Percentiles rank a stretch among this genome's conserved stretches.
Evolutionary conservation across 2,113 vertebrate genomes (phyloP).

Genomic region (Serinus canaria): DNA sequence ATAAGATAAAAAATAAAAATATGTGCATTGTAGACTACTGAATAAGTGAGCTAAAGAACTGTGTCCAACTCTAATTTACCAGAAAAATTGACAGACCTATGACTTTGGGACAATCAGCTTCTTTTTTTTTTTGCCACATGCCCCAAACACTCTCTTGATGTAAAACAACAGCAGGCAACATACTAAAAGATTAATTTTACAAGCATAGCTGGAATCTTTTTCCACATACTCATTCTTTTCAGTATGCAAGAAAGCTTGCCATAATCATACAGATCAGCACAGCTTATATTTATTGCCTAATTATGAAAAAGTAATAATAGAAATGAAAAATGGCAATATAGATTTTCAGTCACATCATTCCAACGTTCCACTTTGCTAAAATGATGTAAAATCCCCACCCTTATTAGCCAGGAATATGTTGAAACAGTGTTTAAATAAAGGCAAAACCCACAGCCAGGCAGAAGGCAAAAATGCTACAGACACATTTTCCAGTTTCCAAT

Average conservation of each 20-base stretch:
- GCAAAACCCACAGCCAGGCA: not conserved
- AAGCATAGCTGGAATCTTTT: not conserved
- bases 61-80: not conserved
- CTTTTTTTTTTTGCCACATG: not conserved
- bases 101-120: rapidly evolving
- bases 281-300: constrained; percentile 38
- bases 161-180: not conserved
- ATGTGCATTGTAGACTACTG: not conserved
- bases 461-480: not conserved
- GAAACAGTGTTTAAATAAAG: constrained; percentile 10
- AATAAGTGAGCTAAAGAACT: not conserved
- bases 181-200: not conserved
- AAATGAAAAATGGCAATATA: constrained; percentile 54
- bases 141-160: rapidly evolving
- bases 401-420: constrained; percentile 40
- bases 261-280: not conserved
- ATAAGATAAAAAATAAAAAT: not conserved
- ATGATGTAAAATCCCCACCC: constrained; percentile 25
- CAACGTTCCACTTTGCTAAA: constrained; percentile 46
- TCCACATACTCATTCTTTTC: not conserved
- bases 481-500: not conserved
- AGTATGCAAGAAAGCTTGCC: not conserved
- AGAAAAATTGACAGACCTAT: not conserved
- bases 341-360: constrained; percentile 51
- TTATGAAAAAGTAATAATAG: constrained; percentile 44